A percentile compares a stretch with the other conserved stretches of the same genome.
Conservation (phyloP, 1,140 invertebrate genomes). For the Thaumetopoea pityocampa region DNA sequence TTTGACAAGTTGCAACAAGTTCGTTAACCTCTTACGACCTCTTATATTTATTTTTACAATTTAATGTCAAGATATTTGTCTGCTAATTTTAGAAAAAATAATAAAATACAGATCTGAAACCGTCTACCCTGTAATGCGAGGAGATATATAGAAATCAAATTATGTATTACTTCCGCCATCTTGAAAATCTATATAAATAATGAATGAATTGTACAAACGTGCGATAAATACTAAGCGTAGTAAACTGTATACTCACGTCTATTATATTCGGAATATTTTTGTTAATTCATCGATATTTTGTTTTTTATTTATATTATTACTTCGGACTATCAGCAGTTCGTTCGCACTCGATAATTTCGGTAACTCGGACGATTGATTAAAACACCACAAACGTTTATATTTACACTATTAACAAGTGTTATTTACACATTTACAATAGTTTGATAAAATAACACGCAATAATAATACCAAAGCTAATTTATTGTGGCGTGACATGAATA, state of each 20-base stretch:
- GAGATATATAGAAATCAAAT: slow-evolving; percentile 14
- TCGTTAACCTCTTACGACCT: slow-evolving; percentile 36
- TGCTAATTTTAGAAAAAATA: slow-evolving; percentile 3
- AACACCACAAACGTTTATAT: too few species aligned
- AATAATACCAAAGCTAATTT: too few species aligned
- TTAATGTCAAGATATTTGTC: slow-evolving; percentile 2
- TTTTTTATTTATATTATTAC: slow-evolving; percentile 12
- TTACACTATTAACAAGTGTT: too few species aligned
- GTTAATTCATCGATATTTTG: slow-evolving; percentile 15
- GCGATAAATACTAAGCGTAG: not conserved
- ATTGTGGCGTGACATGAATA: too few species aligned
- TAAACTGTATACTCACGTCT: slow-evolving; percentile 28
- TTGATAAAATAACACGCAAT: too few species aligned
- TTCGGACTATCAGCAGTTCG: slow-evolving; percentile 14
- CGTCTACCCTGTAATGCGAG: not conserved
- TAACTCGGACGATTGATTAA: too few species aligned
- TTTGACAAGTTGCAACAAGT: slow-evolving; percentile 45
- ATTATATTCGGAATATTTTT: slow-evolving; percentile 1
- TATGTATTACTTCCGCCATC: slow-evolving; percentile 35
- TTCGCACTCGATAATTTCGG: too few species aligned
- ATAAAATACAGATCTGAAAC: slow-evolving; percentile 2
- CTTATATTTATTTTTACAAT: slow-evolving; percentile 1
- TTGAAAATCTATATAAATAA: slow-evolving; percentile 25
- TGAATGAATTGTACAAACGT: slow-evolving; percentile 9
- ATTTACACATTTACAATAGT: too few species aligned